Percentiles rank a stretch among this genome's conserved stretches.
Evolutionary conservation across 2,888 invertebrate species (phyloP).

Genomic region (Danaus chrysippus): DNA sequence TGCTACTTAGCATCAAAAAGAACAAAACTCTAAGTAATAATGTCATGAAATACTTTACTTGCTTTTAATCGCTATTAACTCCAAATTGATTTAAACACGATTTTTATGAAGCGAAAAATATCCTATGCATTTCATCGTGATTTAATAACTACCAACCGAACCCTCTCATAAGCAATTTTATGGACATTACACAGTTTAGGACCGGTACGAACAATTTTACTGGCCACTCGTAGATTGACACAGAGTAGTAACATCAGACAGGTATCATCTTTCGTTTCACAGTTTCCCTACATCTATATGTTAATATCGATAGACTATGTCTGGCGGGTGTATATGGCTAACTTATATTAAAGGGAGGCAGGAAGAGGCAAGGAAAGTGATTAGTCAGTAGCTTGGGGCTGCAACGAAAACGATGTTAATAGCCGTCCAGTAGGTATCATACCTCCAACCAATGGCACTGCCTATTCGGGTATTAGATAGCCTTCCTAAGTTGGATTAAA

Average conservation of each 20-base stretch:
- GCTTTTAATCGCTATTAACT: conserved; percentile 35
- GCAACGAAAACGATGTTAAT: conserved; percentile 67
- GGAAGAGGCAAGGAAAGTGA: no score
- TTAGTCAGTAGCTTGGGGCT: conserved; percentile 64
- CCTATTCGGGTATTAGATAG: conserved; percentile 51
- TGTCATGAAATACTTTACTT: no score
- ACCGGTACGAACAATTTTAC: conserved; percentile 46
- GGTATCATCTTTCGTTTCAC: background rate
- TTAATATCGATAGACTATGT: conserved; percentile 26
- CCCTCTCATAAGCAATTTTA: conserved; percentile 59
- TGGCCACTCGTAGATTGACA: conserved; percentile 37
- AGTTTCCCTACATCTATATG: background rate
- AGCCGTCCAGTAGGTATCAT: conserved; percentile 65
- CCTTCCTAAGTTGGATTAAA: conserved; percentile 14
- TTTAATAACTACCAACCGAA: conserved; percentile 57
- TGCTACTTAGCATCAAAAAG: no score
- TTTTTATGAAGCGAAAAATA: conserved; percentile 52
- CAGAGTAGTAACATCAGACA: conserved; percentile 26
- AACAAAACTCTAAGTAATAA: no score
- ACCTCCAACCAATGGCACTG: conserved; percentile 65
- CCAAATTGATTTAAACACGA: conserved; percentile 46
- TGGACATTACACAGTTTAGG: conserved; percentile 49
- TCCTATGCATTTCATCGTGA: conserved; percentile 66
- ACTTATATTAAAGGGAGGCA: conserved; percentile 41
- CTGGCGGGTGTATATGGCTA: conserved; percentile 16